These are phyloP conservation scores for Pteropus alecto DNA, from an alignment of 2,113 vertebrate species.

Conservation along the genomic window DNA sequence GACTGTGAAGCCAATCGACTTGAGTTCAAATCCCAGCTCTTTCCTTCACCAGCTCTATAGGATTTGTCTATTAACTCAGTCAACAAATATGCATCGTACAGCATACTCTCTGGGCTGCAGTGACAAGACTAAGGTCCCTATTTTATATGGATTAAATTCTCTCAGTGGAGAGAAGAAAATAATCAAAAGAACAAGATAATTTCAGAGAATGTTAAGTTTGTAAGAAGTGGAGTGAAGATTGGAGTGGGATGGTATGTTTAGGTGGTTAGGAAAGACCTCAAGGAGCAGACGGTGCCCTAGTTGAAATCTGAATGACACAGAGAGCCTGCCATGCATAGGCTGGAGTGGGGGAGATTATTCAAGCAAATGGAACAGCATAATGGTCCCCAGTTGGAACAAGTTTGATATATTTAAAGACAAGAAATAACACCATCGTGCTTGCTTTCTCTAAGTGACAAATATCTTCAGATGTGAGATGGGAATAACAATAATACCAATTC, in stretches of 20 bases:
- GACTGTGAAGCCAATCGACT: not conserved
- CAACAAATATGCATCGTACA: not conserved
- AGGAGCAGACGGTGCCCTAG: not conserved
- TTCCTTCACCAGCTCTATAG: not conserved
- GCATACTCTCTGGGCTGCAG: not conserved
- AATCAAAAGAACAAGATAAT: not conserved
- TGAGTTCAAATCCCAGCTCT: not conserved
- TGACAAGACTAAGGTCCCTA: not conserved
- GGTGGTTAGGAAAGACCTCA: not conserved
- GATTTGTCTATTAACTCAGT: not conserved
- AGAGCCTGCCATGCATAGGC: not conserved
- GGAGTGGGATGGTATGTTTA: not conserved
- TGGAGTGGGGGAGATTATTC: not conserved
- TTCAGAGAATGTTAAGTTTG: not conserved
- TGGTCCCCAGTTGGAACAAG: not conserved
- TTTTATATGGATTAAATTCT: not conserved
- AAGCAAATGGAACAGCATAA: not conserved
- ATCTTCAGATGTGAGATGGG: not conserved
- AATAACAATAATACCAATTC: not conserved
- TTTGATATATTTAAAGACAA: not conserved
- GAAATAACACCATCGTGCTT: not conserved
- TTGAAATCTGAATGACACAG: not conserved
- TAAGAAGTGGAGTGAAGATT: not conserved
- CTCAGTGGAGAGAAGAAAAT: not conserved
- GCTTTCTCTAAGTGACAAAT: not conserved